Base-by-base conservation (phyloP, 2,888 invertebrate species). In the Phanerotoma sp. region DNA sequence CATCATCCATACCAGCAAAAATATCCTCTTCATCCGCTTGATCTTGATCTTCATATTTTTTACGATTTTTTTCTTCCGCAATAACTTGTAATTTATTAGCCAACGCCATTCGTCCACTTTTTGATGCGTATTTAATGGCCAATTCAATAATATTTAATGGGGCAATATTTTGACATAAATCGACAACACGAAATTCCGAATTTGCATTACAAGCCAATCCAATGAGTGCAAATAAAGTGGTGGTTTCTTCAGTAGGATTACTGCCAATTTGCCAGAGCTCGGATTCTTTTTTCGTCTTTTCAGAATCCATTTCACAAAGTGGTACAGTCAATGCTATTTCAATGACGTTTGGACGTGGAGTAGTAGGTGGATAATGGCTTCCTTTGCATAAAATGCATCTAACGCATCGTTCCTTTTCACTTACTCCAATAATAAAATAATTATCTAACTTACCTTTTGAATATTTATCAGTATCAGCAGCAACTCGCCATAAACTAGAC, bases 351-450 rank as follows among this genome's bases (percentile, higher is more conserved):
- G 96, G 96, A 49, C 91, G 84, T 0, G 96, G 96, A 18, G 87
- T 85, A 0, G 94, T 91, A 22, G 87, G 83, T 0, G 97, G 97
- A 79, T 91, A 96, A 13, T 86, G 82, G 15, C 88, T 83, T n/a
- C 95, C 95, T 72, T 93, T 89, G 68, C 96, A 97, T 49, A 91
- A 81, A 21, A 96, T 88, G 11, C 90, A 91, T 35, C 91, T 85
- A 5, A 94, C 82, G 50, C 85, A 86, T 75, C 91, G 88, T 13
- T 85, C 83, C 1, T 82, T 81, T 77, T 96, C 96, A 60, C 86
- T 88, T 0, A 95, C 79, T 59, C 93, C 85, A 32, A 91, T 83
- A 37, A 91, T 79, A 73, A 90, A 92, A 69, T 86, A 89, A 66
- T 86, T 84, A 71, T 91, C 89, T 5, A 85, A 83, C 58, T 85